A percentile compares a stretch with the other conserved stretches of the same genome.
These are phyloP conservation scores for Pitangus sulphuratus DNA, from an alignment of 2,797 vertebrate genomes.

Conservation along the genomic window DNA sequence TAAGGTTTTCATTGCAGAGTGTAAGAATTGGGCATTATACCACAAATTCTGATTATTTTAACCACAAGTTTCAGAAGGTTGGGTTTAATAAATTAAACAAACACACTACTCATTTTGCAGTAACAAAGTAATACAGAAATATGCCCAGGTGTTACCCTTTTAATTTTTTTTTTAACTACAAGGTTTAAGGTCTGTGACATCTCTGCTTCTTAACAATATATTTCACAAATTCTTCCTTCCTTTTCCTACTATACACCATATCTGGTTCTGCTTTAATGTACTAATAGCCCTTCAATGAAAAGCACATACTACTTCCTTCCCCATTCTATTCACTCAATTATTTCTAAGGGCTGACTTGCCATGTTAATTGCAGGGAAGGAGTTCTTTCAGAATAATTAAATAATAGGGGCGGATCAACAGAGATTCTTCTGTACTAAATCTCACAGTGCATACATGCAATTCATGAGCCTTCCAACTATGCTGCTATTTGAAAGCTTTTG, in stretches of 20 bases:
- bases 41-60: background rate
- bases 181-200: background rate
- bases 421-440: background rate
- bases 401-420: background rate
- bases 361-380: background rate
- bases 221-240: background rate
- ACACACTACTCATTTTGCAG: background rate
- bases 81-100: background rate
- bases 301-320: background rate
- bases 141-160: background rate
- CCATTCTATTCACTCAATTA: background rate
- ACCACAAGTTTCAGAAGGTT: background rate
- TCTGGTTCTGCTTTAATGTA: background rate
- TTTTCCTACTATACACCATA: background rate
- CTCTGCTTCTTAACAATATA: background rate
- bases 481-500: background rate
- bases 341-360: background rate
- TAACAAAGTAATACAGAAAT: background rate
- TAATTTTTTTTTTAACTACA: background rate
- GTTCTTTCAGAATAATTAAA: background rate
- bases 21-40: background rate
- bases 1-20: background rate
- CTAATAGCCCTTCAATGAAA: background rate
- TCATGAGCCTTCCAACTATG: background rate
- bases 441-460: background rate